These are phyloP conservation scores for Montipora cactus DNA, from an alignment of 64 coral and sea anemone species.

Conservation along the genomic window DNA sequence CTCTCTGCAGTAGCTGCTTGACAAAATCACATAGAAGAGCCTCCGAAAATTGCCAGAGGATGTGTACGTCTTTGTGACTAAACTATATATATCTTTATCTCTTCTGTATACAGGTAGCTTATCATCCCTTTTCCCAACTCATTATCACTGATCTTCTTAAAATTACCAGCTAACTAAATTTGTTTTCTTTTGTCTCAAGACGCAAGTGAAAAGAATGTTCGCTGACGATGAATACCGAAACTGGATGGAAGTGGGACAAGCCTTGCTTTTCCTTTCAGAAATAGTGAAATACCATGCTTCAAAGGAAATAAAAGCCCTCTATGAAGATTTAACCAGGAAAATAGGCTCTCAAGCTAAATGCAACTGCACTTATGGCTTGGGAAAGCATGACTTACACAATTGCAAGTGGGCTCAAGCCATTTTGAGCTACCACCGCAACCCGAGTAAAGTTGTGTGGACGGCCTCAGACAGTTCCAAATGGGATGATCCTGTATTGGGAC, in stretches of 20 bases:
- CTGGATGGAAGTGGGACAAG: slow-evolving; percentile 26
- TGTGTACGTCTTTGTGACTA: too few relatives aligned
- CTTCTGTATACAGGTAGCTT: too few relatives aligned
- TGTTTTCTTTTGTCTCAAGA: background rate
- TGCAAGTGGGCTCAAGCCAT: slow-evolving; percentile 47
- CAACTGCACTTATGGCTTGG: background rate
- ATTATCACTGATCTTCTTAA: too few relatives aligned
- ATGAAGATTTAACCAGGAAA: background rate
- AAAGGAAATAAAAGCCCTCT: background rate
- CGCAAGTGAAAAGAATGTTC: background rate
- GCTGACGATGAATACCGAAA: slow-evolving; percentile 2
- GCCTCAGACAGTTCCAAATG: slow-evolving; percentile 20
- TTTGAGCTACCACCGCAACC: background rate
- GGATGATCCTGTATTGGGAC: slow-evolving; percentile 1
- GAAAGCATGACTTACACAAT: background rate
- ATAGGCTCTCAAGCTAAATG: slow-evolving; percentile 15
- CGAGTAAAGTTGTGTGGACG: background rate
- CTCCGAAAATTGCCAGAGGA: too few relatives aligned
- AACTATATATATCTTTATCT: too few relatives aligned
- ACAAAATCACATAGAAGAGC: too few relatives aligned
- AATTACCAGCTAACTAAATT: too few relatives aligned
- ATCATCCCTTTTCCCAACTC: too few relatives aligned
- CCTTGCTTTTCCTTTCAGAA: slow-evolving; percentile 11
- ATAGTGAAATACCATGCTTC: background rate
- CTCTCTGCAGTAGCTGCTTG: too few relatives aligned